Percentiles rank a stretch among this genome's conserved stretches.
Conservation (phyloP, 30 jellyfish, hydroid and myxozoan genomes). For the Turritopsis rubra region DNA sequence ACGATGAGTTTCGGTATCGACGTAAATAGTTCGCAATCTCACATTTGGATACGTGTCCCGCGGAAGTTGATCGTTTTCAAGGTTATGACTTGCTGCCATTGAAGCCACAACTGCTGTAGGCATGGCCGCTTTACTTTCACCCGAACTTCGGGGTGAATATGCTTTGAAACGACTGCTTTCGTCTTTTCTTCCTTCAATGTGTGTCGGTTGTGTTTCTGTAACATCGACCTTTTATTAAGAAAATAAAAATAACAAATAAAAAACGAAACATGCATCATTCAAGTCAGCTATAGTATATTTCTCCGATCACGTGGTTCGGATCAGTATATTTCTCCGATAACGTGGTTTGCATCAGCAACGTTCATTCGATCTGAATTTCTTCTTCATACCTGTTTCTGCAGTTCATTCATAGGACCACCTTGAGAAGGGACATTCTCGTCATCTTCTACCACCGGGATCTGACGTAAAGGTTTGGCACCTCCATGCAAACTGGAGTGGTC, state of each 20-base stretch:
- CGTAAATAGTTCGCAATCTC: background rate
- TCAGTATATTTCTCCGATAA: too few species aligned
- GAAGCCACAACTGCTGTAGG: constrained; percentile 7
- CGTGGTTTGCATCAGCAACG: too few species aligned
- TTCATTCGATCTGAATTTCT: too few species aligned
- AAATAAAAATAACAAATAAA: too few species aligned
- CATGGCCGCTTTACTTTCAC: background rate
- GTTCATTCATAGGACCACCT: background rate
- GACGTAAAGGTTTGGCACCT: constrained; percentile 12
- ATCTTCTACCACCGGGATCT: constrained; percentile 1
- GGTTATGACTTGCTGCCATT: constrained; percentile 11
- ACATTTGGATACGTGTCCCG: background rate
- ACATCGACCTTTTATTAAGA: background rate
- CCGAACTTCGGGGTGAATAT: background rate
- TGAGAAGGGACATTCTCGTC: background rate
- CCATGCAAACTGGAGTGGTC: constrained; percentile 20
- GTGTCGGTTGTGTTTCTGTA: background rate
- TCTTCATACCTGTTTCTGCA: background rate
- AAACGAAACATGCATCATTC: too few species aligned
- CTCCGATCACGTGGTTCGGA: too few species aligned
- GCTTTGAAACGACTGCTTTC: background rate
- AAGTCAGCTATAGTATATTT: too few species aligned
- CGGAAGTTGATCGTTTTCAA: constrained; percentile 1
- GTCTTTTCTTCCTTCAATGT: background rate
- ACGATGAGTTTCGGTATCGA: too few species aligned